phyloP scores from a whole-genome alignment of 1,140 invertebrate genomes.

The Drosophila miranda region DNA sequence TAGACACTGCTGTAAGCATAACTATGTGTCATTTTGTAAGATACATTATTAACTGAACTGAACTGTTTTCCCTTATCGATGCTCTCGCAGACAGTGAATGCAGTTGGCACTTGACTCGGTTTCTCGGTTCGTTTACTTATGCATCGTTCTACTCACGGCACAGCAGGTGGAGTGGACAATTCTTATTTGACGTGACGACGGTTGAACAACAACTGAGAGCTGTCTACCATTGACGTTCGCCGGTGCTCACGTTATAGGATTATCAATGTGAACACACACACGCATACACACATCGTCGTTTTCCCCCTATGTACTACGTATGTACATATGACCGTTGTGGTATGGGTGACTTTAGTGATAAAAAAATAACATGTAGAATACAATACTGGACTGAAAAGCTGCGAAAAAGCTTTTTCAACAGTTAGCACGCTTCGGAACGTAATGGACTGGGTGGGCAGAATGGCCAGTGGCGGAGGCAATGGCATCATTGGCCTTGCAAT shows the following conservation, averaged over 20 bases:
- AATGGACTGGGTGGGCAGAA: no score
- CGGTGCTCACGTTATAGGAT: constrained; percentile 36
- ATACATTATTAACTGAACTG: not conserved
- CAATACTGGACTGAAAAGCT: constrained; percentile 33
- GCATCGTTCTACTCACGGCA: constrained; percentile 42
- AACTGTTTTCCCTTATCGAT: constrained; percentile 6
- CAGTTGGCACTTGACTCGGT: constrained; percentile 1
- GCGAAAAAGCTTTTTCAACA: constrained; percentile 28
- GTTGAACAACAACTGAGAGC: constrained; percentile 64
- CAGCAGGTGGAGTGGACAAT: constrained; percentile 20
- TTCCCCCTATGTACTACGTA: no score
- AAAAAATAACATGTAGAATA: constrained; percentile 27
- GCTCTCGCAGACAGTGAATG: not conserved
- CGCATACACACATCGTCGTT: constrained; percentile 5
- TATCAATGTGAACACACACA: constrained; percentile 29
- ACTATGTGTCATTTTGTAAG: constrained; percentile 3
- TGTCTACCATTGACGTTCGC: constrained; percentile 41
- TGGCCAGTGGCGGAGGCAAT: no score
- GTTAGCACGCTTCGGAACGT: constrained; percentile 15
- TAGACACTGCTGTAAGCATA: not conserved
- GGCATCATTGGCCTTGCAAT: no score
- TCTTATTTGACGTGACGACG: constrained; percentile 62
- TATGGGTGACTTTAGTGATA: constrained; percentile 39
- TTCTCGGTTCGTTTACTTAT: constrained; percentile 4
- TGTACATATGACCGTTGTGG: no score